Conservation (phyloP, 2,797 vertebrate species). For the Ibycter americanus region DNA sequence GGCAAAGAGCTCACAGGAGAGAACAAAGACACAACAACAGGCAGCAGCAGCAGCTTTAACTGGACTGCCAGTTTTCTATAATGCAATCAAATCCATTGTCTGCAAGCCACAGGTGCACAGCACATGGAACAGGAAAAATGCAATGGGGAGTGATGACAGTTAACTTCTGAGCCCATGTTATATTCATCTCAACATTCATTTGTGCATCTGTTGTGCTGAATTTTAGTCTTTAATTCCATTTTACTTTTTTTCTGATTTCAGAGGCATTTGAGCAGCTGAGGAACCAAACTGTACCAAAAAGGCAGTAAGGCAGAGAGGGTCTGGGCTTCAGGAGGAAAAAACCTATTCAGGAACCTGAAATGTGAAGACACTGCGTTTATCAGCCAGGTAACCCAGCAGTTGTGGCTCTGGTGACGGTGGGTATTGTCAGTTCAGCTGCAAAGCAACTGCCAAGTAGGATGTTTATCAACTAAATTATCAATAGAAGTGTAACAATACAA, state of each 20-base stretch:
- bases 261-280: conserved; percentile 32
- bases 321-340: not conserved
- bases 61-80: conserved; percentile 37
- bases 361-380: not conserved
- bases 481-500: not conserved
- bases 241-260: not conserved
- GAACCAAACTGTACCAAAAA: conserved; percentile 3
- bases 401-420: not conserved
- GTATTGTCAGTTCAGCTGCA: not conserved
- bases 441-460: not conserved
- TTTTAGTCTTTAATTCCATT: conserved; percentile 4
- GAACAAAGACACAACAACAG: conserved; percentile 34
- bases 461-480: not conserved
- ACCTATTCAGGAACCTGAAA: not conserved
- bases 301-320: not conserved
- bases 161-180: conserved; percentile 45
- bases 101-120: conserved; percentile 69
- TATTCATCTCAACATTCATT: conserved; percentile 55
- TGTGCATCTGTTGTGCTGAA: conserved; percentile 57
- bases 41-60: conserved; percentile 39
- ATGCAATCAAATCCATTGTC: conserved; percentile 68
- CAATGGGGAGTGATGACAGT: conserved; percentile 41
- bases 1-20: not conserved
- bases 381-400: not conserved
- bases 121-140: conserved; percentile 65